These are phyloP conservation scores for Hapalemur alaotrensis DNA, from an alignment of 2,797 vertebrate genomes.

Conservation along the genomic window DNA sequence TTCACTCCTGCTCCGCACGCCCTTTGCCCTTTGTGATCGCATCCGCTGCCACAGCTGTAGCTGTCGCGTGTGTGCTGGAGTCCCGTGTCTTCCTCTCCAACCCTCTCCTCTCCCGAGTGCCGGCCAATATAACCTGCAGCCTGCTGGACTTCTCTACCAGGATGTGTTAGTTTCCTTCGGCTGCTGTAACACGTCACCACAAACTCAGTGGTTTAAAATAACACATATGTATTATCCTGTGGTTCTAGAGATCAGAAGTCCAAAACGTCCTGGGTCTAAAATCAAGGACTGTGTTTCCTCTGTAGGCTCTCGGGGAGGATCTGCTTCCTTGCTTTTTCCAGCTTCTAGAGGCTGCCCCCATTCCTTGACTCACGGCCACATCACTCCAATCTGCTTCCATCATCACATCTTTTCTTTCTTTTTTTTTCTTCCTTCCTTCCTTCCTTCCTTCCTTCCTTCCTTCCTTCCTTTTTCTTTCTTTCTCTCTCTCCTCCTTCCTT, in stretches of 20 bases:
- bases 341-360: background rate
- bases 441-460: background rate
- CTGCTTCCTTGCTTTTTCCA: background rate
- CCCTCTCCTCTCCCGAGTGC: background rate
- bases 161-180: background rate
- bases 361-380: background rate
- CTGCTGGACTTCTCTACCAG: background rate
- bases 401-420: background rate
- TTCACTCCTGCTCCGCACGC: background rate
- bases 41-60: background rate
- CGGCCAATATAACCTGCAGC: background rate
- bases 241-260: background rate
- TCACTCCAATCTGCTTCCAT: background rate
- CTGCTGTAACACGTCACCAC: background rate
- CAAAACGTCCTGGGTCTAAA: background rate
- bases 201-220: background rate
- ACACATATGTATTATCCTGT: background rate
- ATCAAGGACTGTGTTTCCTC: background rate
- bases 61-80: background rate
- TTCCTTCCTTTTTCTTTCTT: background rate
- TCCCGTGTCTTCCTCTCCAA: too few species aligned
- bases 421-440: background rate
- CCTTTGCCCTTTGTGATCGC: background rate
- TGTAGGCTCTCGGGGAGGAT: background rate
- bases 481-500: background rate